Evolutionary conservation across 2,113 vertebrate genomes (phyloP), one percentile per base, ranked within the genome.

Genomic region (Ceyx cyanopectus): DNA sequence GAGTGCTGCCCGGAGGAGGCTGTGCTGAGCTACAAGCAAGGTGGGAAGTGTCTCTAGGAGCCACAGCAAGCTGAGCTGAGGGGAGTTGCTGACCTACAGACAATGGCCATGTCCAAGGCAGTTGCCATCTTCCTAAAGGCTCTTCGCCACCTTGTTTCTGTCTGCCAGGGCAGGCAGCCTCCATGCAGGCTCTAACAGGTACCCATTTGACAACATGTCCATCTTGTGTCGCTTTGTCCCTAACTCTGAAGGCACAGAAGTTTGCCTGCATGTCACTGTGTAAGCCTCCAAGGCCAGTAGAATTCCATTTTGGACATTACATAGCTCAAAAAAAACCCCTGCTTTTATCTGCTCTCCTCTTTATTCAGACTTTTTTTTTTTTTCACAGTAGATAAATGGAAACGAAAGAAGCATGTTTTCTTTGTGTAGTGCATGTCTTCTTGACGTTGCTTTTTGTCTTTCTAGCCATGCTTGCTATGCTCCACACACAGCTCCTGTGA

Each of bases 401-500:
- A 29, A 10, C 24, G n/a, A 65, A 73, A 67, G 15, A 26, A 53
- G 13, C 62, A 41, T 6, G 7, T 12, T 91, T 69, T 81, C 14
- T 16, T 34, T n/a, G 34, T 41, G 26, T 6, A 8, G 9, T 3
- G 2, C 12, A 40, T 14, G 13, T 34, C 14, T 48, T 56, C 26
- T 45, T 76, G 76, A 82, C 43, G 18, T 58, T n/a, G 6, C 3
- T 23, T 30, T 51, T 51, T 23, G 48, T 22, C 61, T 41, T 72
- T 74, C 30, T 3, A 9, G 6, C 2, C 0, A 14, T 8, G 3
- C 5, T 93, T 26, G 6, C 26, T 41, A 16, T 24, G 62, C n/a
- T 76, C 14, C 20, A 4, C 7, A 3, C 1, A 2, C 23, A n/a
- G 46, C 23, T 63, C 14, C 54, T 1, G 1, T 26, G 30, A 54